Evolutionary conservation across 2,113 vertebrate species (phyloP).

Genomic region (Salvelinus sp.): DNA sequence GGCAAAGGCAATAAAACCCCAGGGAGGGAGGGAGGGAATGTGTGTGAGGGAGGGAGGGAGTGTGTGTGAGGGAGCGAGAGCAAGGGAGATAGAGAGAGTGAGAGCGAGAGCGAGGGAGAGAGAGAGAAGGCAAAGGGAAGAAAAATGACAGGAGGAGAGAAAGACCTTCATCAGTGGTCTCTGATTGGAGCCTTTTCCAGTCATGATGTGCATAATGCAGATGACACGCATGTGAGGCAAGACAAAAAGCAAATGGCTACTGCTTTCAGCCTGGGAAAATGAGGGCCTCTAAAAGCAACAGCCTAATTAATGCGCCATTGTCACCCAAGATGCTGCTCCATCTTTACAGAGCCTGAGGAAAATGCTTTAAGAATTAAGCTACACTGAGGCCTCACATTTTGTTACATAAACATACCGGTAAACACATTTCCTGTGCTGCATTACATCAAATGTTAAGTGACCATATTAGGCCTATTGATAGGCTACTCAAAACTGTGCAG

Average conservation of each 20-base stretch:
- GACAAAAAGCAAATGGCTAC: conserved; percentile 38
- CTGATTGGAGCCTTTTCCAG: conserved; percentile 38
- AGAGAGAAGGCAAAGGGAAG: background rate
- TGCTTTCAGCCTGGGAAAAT: conserved; percentile 36
- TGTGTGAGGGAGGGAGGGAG: too few species aligned
- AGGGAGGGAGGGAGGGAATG: too few species aligned
- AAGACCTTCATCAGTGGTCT: conserved; percentile 28
- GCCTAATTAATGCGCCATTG: conserved; percentile 16
- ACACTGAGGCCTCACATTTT: background rate
- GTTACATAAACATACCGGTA: background rate
- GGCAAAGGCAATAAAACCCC: too few species aligned
- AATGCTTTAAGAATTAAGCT: background rate
- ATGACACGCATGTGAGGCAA: conserved; percentile 41
- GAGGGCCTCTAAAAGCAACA: conserved; percentile 33
- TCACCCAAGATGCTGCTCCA: conserved; percentile 4
- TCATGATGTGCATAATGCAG: conserved; percentile 45
- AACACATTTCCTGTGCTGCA: conserved; percentile 13
- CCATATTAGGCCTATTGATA: too few species aligned
- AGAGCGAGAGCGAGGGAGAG: background rate
- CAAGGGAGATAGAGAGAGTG: too few species aligned
- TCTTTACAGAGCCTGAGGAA: background rate
- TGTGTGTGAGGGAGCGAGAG: too few species aligned
- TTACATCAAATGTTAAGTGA: too few species aligned
- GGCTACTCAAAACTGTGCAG: too few species aligned
- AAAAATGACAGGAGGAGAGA: background rate